Evolutionary conservation across 1,140 invertebrate species (phyloP).

Genomic region (Dendroctonus valens): DNA sequence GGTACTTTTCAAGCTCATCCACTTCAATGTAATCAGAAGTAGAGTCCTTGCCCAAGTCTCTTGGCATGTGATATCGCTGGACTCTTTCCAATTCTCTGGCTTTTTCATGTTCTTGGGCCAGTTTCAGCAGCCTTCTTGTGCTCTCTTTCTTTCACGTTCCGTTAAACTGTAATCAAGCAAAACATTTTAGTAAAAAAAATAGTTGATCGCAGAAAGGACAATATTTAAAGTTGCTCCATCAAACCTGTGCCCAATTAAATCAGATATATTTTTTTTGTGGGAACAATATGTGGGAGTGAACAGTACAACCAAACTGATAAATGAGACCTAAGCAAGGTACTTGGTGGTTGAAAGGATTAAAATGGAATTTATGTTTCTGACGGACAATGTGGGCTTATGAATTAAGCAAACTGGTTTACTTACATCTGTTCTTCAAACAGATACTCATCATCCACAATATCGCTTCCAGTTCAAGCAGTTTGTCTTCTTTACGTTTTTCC

Average conservation of each 20-base stretch:
- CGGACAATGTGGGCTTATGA: too few species aligned
- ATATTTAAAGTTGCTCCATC: too few species aligned
- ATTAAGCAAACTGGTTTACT: constrained; percentile 46
- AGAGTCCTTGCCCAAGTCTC: constrained; percentile 69
- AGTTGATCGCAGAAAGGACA: too few species aligned
- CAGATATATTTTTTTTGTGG: too few species aligned
- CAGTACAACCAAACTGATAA: too few species aligned
- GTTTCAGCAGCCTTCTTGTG: constrained; percentile 89
- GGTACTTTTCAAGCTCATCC: constrained; percentile 82
- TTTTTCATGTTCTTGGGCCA: constrained; percentile 95
- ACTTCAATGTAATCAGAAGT: constrained; percentile 81
- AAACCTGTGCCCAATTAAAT: too few species aligned
- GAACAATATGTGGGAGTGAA: too few species aligned
- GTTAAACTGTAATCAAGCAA: constrained; percentile 65
- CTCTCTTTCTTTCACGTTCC: constrained; percentile 75
- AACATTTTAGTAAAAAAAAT: too few species aligned
- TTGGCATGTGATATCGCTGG: constrained; percentile 91
- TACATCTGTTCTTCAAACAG: constrained; percentile 86
- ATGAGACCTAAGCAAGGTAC: too few species aligned
- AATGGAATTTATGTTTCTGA: too few species aligned
- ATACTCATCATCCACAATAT: constrained; percentile 96
- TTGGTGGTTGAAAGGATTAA: too few species aligned
- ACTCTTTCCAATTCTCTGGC: constrained; percentile 89
- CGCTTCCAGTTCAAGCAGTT: constrained; percentile 94
- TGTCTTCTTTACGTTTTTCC: constrained; percentile 93